Evolutionary conservation across 1,140 invertebrate genomes (phyloP), one percentile per base, ranked within the genome.

Genomic region (Bradynema listronoti): DNA sequence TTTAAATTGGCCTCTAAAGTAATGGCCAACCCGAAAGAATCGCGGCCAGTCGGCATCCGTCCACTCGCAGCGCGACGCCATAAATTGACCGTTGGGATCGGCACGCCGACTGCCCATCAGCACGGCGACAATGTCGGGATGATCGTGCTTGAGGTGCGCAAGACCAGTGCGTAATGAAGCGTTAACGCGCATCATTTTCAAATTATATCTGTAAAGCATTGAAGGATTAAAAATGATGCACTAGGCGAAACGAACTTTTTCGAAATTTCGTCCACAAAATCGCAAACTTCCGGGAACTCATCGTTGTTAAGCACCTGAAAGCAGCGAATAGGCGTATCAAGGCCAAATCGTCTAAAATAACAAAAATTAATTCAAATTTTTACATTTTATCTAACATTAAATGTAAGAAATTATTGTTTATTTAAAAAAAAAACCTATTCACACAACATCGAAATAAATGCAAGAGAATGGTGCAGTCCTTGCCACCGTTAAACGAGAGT

Each of bases 401-500:
- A 39, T 39, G 46, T 30, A 30, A 51, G 25, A 42, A 51, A 30
- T 27, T 43, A 51, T 29, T 27, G 4, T 14, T 32, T 30, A 55
- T 3, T 32, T 29, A 30, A 54, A 65, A 25, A n/a, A 6, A 7
- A 34, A n/a, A 64, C 62, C 56, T 50, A 24, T 65, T 55, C 9
- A 72, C 55, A 30, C 52, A 42, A 33, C 39, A 34, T 22, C 69
- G 36, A 29, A 69, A 43, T 14, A 69, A 43, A 56, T 70, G 68
- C 22, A 70, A 42, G 2, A 70, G 45, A 33, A 61, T 29, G 1
- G 68, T 72, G 77, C 92, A 96, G 81, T 97, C 93, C 81, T 97
- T 97, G 5, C 93, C 93, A 27, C 93, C 92, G 80, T 96, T 96
- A 73, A 95, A 97, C 55, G 88, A 88, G 32, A 69, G 34, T 4